These are phyloP conservation scores for Lepidotrigona ventralis DNA, from an alignment of 1,140 invertebrate genomes.

Conservation along the genomic window DNA sequence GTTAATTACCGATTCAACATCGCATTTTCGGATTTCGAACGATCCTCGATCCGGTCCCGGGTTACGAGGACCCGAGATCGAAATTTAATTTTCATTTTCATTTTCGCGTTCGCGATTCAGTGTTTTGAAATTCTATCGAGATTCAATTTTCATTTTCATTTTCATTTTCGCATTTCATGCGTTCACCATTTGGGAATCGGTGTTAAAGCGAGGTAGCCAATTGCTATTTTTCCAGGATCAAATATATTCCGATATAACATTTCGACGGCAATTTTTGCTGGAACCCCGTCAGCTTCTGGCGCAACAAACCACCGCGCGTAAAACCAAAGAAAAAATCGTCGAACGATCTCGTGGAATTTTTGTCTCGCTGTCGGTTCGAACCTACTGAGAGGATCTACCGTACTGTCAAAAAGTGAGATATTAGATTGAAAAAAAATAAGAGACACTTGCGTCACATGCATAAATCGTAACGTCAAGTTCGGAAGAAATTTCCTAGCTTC, in stretches of 20 bases:
- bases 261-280: background rate
- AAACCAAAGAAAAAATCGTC: background rate
- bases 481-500: too few species aligned
- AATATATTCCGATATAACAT: background rate
- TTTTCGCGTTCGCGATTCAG: background rate
- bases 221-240: background rate
- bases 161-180: background rate
- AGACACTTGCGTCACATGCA: too few species aligned
- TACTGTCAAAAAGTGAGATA: too few species aligned
- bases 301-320: background rate
- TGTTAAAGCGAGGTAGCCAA: background rate
- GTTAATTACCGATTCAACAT: background rate
- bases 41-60: background rate
- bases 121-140: background rate
- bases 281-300: too few species aligned
- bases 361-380: too few species aligned
- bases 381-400: too few species aligned
- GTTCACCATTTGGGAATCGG: background rate
- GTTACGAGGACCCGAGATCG: background rate
- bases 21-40: background rate
- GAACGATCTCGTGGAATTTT: too few species aligned
- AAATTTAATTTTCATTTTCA: slow-evolving; percentile 1
- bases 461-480: too few species aligned
- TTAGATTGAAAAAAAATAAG: too few species aligned
- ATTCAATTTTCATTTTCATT: slow-evolving; percentile 11